Base-by-base conservation (phyloP, 2,797 vertebrate species). In the Onychomys torridus region DNA sequence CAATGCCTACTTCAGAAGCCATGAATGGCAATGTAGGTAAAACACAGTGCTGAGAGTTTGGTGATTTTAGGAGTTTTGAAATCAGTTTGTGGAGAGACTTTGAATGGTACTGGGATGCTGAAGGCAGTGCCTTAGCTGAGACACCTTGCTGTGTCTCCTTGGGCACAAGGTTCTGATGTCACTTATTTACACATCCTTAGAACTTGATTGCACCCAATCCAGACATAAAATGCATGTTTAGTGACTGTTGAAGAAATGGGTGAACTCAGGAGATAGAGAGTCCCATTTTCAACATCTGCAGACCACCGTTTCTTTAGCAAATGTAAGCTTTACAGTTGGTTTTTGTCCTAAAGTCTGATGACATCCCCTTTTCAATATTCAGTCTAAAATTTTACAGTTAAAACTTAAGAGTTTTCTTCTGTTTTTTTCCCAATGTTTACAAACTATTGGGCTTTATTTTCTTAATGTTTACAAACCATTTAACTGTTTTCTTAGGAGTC, bases 371-470 rank as follows among this genome's bases (percentile, higher is more conserved):
- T 96, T 65, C 59, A 71, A 71, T 21, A 71, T 76, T 57, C 25
- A 27, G 6, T 85, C 43, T 95, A 93, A 93, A 94, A 77, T 77
- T 92, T 86, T 87, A 37, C 12, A 83, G 10, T 93, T 77, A 92
- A 37, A 17, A 83, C 2, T 87, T 89, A 46, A 79, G 43, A 7
- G 2, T 57, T 91, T 71, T 25, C 52, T 16, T 55, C 14, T 55
- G 16, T 55, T 34, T 57, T 57, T 65, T 85, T 92, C 89, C 79
- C 40, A 91, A 91, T 55, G 0, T 61, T 86, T 86, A 57, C 3
- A 83, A 40, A 43, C 27, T 10, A 43, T 63, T 63, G 27, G 25
- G 40, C 57, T 57, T 81, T 81, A 21, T 57, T 81, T 57, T 57
- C 52, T 52, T 37, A 57, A 65, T 34, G 32, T 34, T 67, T 34